phyloP scores from a whole-genome alignment of 2,113 vertebrate species.

The Vanacampus margaritifer region DNA sequence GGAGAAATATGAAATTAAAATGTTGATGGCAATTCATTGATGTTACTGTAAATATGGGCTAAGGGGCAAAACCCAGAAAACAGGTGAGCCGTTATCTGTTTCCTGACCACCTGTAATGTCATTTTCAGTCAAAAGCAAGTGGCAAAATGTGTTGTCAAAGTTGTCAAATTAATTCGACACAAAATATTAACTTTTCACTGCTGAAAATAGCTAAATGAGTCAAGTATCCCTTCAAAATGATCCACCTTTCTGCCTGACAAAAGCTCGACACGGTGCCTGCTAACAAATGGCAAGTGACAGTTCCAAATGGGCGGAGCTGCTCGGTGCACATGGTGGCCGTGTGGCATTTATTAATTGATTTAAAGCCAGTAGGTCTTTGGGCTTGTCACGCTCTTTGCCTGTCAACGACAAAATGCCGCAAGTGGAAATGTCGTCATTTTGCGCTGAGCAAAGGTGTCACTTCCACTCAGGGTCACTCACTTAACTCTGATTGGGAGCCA shows the following conservation, averaged over 20 bases:
- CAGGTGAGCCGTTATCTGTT: no score
- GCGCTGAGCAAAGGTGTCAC: constrained; percentile 3
- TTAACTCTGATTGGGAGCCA: not conserved
- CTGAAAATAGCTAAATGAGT: no score
- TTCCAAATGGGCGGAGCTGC: constrained; percentile 39
- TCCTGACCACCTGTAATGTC: no score
- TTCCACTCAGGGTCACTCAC: not conserved
- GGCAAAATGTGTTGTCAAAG: no score
- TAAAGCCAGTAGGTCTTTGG: constrained; percentile 20
- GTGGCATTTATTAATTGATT: constrained; percentile 36
- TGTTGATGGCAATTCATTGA: no score
- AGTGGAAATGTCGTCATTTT: constrained; percentile 7
- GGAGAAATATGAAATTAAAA: no score
- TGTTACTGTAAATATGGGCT: no score
- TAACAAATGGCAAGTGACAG: constrained; percentile 54
- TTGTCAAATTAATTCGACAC: no score
- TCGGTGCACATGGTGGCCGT: constrained; percentile 21
- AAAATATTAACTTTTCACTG: no score
- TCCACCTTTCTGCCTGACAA: not conserved
- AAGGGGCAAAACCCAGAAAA: no score
- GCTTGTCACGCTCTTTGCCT: constrained; percentile 28
- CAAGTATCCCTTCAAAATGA: no score
- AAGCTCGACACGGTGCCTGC: constrained; percentile 15
- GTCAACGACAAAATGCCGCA: constrained; percentile 20
- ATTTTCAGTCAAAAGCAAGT: no score